A percentile compares a stretch with the other conserved stretches of the same genome.
Conservation (phyloP, 2,113 vertebrate genomes). For the Cyrtonyx montezumae region DNA sequence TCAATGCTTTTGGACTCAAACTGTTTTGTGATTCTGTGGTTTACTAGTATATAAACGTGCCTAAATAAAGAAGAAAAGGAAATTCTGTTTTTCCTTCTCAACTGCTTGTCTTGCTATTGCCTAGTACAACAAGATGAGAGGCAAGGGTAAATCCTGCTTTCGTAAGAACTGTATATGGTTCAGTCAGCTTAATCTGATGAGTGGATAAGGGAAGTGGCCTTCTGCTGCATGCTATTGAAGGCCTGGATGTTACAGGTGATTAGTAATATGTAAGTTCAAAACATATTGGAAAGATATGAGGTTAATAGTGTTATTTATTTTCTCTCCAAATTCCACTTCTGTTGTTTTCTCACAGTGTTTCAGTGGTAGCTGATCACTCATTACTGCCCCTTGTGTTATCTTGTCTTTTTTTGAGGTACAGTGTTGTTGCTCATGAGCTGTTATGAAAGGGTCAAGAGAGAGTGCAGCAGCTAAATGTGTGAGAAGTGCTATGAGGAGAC, state of each 20-base stretch:
- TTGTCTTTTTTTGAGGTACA: background rate
- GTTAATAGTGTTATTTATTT: background rate
- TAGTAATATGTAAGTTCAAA: background rate
- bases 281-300: background rate
- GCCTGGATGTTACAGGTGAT: background rate
- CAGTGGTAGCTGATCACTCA: background rate
- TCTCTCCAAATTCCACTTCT: rapidly evolving
- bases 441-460: background rate
- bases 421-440: background rate
- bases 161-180: background rate
- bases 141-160: background rate
- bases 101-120: background rate
- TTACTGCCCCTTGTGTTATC: rapidly evolving
- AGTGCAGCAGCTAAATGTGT: background rate
- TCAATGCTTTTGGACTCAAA: too few species aligned
- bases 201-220: background rate
- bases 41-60: background rate
- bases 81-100: background rate
- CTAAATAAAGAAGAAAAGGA: background rate
- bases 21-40: background rate
- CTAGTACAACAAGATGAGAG: background rate
- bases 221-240: background rate
- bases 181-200: background rate
- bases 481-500: background rate
- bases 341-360: background rate